Base-by-base conservation (phyloP, 1,140 invertebrate genomes). In the Andricus grossulariae region DNA sequence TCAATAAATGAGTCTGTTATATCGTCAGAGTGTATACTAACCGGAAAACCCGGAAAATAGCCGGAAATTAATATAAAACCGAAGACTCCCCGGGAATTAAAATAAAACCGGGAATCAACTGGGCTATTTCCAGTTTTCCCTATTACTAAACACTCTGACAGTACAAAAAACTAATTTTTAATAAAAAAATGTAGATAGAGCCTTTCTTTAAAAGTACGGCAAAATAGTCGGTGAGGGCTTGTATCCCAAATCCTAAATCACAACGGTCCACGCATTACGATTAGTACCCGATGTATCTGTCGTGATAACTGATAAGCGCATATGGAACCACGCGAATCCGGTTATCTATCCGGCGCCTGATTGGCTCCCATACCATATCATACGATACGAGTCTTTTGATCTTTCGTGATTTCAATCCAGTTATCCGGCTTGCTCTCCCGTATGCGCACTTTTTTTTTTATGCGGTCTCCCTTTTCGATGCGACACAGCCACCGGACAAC, bases 381-480 rank as follows among this genome's bases (percentile, higher is more conserved):
- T 72, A 77, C 25, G 77, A 77, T 72, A 51, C 74, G 75, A 86
- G 82, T 87, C 88, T 88, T 89, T 90, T 90, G 88, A 90, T 90
- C 87, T 89, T 85, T 74, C 74, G 74, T 86, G 85, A 89, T 89
- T 90, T 86, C 85, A 90, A 90, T 90, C 88, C 88, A 82, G 84
- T 90, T 89, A 89, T 81, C 77, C 66, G 18, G 21, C 51, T 77
- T 16, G 71, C 18, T 74, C 39, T 70, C 54, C 57, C 12, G 50
- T 57, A 49, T 74, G 54, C 16, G 32, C 32, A 19, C 16, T 39
- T 18, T 55, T 10, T 39, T 60, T 54, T 15, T 18, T 66, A 71
- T 21, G 70, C 18, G 32, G 45, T 52, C 51, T 12, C 39, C 39
- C 39, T 11, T 45, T 11, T 45, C 8, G 39, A 45, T 39, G 21